These are phyloP conservation scores for Mesocentrotus franciscanus DNA, from an alignment of 53 echinoderm and acorn worm genomes.

Conservation along the genomic window DNA sequence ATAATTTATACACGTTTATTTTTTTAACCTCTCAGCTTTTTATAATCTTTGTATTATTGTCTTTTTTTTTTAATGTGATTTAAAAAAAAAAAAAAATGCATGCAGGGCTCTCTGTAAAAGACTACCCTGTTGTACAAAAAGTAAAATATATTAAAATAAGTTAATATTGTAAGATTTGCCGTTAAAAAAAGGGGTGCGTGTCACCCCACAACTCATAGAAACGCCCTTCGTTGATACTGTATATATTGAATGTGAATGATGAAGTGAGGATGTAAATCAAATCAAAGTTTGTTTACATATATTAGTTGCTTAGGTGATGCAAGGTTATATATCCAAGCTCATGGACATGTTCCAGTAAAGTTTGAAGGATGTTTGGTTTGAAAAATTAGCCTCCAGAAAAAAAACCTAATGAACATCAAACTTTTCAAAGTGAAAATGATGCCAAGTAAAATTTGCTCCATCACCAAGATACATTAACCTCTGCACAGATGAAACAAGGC, in stretches of 20 bases:
- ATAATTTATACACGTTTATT: too few species aligned
- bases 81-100: too few species aligned
- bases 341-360: not conserved
- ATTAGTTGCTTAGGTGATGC: not conserved
- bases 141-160: too few species aligned
- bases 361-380: not conserved
- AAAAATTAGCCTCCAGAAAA: not conserved
- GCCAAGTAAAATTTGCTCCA: not conserved
- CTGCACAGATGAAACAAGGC: not conserved
- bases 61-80: too few species aligned
- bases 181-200: too few species aligned
- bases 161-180: not conserved
- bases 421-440: not conserved
- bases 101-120: too few species aligned
- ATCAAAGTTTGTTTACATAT: not conserved
- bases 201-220: too few species aligned
- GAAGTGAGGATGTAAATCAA: not conserved
- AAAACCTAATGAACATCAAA: not conserved
- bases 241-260: too few species aligned
- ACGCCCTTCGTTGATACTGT: too few species aligned
- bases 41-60: too few species aligned
- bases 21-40: too few species aligned
- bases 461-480: conserved; percentile 1
- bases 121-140: too few species aligned
- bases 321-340: not conserved